phyloP scores from a whole-genome alignment of 2,113 vertebrate species.

The Alosa alosa region DNA sequence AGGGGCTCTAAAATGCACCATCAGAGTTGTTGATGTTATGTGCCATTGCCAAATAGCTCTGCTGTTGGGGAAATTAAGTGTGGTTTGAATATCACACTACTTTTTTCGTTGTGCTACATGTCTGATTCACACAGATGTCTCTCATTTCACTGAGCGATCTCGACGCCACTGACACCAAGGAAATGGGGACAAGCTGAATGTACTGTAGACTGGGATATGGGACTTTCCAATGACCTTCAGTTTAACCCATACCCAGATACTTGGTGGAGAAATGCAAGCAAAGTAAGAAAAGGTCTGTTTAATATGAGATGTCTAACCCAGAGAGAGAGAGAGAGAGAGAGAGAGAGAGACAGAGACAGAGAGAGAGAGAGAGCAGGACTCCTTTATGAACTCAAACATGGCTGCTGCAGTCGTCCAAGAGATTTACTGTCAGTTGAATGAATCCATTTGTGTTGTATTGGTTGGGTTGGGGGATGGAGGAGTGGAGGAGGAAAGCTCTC shows the following conservation, averaged over 20 bases:
- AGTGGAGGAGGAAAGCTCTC: background rate
- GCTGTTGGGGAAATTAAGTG: background rate
- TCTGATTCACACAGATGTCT: background rate
- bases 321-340: too few relatives aligned
- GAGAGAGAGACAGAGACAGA: too few relatives aligned
- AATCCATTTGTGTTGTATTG: conserved; percentile 18
- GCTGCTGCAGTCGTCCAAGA: background rate
- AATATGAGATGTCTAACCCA: background rate
- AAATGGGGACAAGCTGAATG: background rate
- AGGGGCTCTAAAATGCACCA: background rate
- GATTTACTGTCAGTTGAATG: conserved; percentile 18
- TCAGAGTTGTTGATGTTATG: background rate
- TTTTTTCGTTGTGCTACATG: background rate
- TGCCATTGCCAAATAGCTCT: background rate
- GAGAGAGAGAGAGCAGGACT: background rate
- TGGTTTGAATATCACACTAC: background rate
- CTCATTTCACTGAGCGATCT: background rate
- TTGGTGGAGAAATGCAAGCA: background rate
- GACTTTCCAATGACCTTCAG: background rate
- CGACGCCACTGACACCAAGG: background rate
- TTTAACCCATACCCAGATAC: background rate
- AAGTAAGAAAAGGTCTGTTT: background rate
- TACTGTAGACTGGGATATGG: background rate
- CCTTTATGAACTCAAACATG: conserved; percentile 11
- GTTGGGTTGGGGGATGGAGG: background rate